Percentiles rank a stretch among this genome's conserved stretches.
phyloP scores from a whole-genome alignment of 2,113 vertebrate genomes.

The Pygoscelis antarcticus region DNA sequence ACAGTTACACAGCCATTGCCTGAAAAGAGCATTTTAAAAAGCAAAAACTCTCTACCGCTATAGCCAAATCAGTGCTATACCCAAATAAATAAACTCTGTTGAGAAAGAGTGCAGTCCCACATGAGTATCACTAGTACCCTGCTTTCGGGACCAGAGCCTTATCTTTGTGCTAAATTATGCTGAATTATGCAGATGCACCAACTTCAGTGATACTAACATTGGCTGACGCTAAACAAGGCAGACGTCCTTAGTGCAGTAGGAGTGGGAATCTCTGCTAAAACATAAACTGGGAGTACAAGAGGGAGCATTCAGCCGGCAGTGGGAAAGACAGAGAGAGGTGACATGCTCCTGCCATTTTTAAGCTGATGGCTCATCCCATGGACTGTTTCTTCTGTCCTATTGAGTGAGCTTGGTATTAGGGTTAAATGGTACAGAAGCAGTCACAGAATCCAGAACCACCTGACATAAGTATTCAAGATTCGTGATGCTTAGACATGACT shows the following conservation, averaged over 20 bases:
- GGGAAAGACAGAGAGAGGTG: not conserved
- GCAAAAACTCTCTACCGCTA: not conserved
- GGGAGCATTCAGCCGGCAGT: not conserved
- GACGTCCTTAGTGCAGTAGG: rapidly evolving
- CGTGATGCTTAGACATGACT: not conserved
- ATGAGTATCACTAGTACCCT: rapidly evolving
- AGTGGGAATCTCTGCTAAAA: not conserved
- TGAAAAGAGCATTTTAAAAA: not conserved
- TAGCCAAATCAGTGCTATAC: not conserved
- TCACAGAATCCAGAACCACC: not conserved
- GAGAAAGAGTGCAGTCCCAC: not conserved
- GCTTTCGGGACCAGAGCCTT: not conserved
- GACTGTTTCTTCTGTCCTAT: not conserved
- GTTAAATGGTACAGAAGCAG: not conserved
- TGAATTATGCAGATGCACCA: not conserved
- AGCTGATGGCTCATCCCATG: not conserved
- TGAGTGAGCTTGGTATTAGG: not conserved
- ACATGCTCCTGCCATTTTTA: not conserved
- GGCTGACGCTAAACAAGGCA: not conserved
- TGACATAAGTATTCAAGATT: not conserved
- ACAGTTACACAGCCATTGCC: not conserved
- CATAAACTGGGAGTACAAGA: not conserved
- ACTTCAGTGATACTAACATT: not conserved
- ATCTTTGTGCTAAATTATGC: not conserved
- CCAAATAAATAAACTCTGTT: not conserved